Conservation (phyloP, 2,888 invertebrate species). For the Chloromyia formosa region DNA sequence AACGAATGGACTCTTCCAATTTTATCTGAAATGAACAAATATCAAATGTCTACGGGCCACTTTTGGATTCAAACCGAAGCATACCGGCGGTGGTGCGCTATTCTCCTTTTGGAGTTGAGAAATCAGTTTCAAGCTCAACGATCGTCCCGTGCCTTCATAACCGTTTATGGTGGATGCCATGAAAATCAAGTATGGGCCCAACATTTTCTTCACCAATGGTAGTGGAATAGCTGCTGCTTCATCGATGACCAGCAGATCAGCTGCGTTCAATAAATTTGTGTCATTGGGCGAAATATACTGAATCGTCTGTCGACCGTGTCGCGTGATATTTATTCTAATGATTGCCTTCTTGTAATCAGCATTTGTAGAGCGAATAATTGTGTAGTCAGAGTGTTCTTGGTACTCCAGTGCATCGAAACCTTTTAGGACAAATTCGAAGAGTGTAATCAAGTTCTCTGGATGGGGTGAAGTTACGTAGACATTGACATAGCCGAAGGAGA, state of each 20-base stretch:
- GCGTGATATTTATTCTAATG: constrained; percentile 89
- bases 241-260: constrained; percentile 95
- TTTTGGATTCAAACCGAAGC: background rate
- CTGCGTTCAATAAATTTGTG: constrained; percentile 86
- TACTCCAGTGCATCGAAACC: constrained; percentile 94
- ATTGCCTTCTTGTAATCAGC: constrained; percentile 97
- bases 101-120: constrained; percentile 80
- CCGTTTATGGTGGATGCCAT: constrained; percentile 97
- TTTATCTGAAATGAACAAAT: constrained; percentile 68
- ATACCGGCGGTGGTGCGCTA: constrained; percentile 70
- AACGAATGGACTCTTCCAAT: constrained; percentile 94
- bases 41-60: background rate
- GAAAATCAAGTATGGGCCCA: constrained; percentile 92
- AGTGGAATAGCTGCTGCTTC: constrained; percentile 99
- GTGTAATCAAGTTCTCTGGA: constrained; percentile 96
- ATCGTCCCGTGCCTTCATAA: constrained; percentile 97
- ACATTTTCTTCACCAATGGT: constrained; percentile 86
- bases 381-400: constrained; percentile 96
- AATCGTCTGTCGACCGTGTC: constrained; percentile 91
- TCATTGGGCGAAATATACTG: constrained; percentile 98
- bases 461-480: constrained; percentile 97
- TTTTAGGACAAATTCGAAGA: constrained; percentile 97
- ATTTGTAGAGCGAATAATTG: constrained; percentile 92
- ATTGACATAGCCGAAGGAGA: constrained; percentile 83
- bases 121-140: constrained; percentile 92